A percentile compares a stretch with the other conserved stretches of the same genome.
Evolutionary conservation across 2,797 vertebrate genomes (phyloP).

Genomic region (Cygnus olor): DNA sequence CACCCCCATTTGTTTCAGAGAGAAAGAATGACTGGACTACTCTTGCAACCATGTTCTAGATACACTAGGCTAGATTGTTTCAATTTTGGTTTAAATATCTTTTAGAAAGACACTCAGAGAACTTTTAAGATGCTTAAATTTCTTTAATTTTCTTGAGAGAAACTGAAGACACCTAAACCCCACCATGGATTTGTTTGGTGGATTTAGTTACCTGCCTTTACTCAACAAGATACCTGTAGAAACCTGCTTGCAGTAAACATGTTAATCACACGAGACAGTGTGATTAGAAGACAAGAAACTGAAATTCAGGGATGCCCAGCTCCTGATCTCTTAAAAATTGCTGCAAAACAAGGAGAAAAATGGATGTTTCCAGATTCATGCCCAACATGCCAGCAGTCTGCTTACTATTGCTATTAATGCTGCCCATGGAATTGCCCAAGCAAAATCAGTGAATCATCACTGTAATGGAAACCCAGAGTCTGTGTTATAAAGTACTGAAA

Average conservation of each 20-base stretch:
- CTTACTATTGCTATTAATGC: neutral
- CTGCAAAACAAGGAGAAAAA: neutral
- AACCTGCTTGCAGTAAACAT: neutral
- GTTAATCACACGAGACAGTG: rapidly evolving
- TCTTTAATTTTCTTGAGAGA: neutral
- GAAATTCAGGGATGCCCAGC: neutral
- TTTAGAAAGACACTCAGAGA: neutral
- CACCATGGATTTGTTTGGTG: neutral
- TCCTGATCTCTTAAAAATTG: neutral
- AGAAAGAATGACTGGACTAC: neutral
- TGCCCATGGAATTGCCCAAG: neutral
- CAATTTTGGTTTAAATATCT: neutral
- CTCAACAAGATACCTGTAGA: neutral
- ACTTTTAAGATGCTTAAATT: neutral
- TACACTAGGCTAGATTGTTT: neutral
- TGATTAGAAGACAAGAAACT: neutral
- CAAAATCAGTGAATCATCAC: neutral
- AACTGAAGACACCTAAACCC: neutral
- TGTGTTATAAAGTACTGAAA: neutral
- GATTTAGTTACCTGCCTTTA: neutral
- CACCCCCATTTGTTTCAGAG: neutral
- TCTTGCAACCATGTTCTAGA: neutral
- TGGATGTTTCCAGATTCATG: neutral
- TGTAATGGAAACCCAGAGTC: neutral
- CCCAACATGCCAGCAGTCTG: neutral